Conservation (phyloP, 2,113 vertebrate genomes). For the Tachycineta bicolor region DNA sequence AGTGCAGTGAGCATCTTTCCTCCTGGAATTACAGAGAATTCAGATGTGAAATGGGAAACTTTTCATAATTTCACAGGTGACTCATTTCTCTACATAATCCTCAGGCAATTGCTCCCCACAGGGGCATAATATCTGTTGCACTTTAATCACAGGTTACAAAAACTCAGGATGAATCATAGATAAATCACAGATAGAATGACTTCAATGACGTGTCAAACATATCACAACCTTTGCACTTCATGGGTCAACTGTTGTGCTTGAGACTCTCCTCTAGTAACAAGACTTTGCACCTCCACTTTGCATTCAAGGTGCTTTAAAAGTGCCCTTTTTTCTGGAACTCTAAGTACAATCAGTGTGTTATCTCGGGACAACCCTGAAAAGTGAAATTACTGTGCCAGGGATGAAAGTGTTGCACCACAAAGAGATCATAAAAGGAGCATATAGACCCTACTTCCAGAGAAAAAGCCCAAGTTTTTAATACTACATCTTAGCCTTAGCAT, state of each 20-base stretch:
- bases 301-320: conserved; percentile 30
- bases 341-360: conserved; percentile 29
- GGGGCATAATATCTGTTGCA: neutral
- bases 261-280: conserved; percentile 21
- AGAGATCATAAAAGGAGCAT: neutral
- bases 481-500: neutral
- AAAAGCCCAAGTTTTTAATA: neutral
- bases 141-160: conserved; percentile 59
- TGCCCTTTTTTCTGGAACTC: conserved; percentile 27
- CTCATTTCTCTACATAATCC: neutral
- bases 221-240: conserved; percentile 72
- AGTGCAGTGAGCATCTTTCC: neutral
- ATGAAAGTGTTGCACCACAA: neutral
- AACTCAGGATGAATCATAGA: conserved; percentile 9
- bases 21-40: neutral
- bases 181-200: neutral
- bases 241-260: neutral
- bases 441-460: neutral
- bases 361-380: neutral
- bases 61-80: neutral
- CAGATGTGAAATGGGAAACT: neutral
- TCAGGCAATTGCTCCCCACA: neutral
- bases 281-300: conserved; percentile 73
- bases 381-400: neutral
- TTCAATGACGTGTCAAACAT: conserved; percentile 63